Evolutionary conservation across 2,797 vertebrate genomes (phyloP), one percentile per base, ranked within the genome.

Genomic region (Hydrocynus forskahlii): DNA sequence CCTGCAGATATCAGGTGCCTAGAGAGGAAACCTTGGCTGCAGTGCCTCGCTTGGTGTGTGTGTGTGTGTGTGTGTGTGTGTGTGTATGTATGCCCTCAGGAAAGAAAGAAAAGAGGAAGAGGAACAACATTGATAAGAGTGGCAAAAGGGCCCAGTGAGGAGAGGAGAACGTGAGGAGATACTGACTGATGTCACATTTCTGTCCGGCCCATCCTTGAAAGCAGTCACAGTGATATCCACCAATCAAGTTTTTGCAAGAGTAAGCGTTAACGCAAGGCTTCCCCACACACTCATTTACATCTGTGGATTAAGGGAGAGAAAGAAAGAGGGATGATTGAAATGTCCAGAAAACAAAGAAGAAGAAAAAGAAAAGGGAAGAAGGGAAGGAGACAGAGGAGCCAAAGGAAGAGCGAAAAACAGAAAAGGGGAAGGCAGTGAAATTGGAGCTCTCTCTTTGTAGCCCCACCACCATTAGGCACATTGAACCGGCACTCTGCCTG

Each of bases 201-300:
- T 92, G 90, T 95, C 97, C 97, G 86, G 95, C 96, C 98, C 97
- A 99, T 96, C 97, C 97, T 88, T 93, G 93, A 93, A 96, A 93
- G 96, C 98, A 99, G 94, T 93, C 90, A 95, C 98, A 99, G 96
- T 95, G 96, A 98, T 98, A 99, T 96, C 97, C 96, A 92, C 98
- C 97, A 96, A 99, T 98, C 95, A 98, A 94, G 96, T 99, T 98
- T 98, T 98, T 99, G 97, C 98, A 99, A 95, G 95, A 96, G 88
- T 94, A 87, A 96, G 97, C 96, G 88, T 98, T 96, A 92, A 94
- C 92, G 91, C 98, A 99, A 92, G 97, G 97, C 84, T 93, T 95
- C 91, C 92, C 94, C 89, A 95, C 91, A 89, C 97, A 99, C 92
- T 99, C 97, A 96, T 99, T 97, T 92, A 95, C 95, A 97, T 99